Percentiles rank a stretch among this genome's conserved stretches.
These are phyloP conservation scores for Nomada lathburiana DNA, from an alignment of 2,888 invertebrate species.

Conservation along the genomic window DNA sequence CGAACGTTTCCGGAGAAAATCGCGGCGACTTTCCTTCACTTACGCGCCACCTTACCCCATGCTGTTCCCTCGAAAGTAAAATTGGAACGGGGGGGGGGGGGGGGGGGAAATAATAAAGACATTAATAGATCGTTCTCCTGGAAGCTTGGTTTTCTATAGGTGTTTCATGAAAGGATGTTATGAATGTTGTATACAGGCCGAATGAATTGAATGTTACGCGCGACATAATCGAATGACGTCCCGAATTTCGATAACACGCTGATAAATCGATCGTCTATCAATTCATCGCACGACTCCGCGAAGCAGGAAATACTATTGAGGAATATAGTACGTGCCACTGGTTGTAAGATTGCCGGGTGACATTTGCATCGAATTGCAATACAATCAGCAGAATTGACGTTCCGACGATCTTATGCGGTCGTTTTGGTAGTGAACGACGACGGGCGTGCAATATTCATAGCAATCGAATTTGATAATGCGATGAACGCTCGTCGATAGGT, in stretches of 20 bases:
- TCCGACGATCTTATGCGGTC: conserved; percentile 25
- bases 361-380: conserved; percentile 59
- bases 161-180: too few species aligned
- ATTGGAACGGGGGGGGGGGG: neutral
- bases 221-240: conserved; percentile 23
- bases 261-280: conserved; percentile 28
- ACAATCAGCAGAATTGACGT: conserved; percentile 53
- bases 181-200: too few species aligned
- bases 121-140: too few species aligned
- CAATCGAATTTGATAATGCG: conserved; percentile 48
- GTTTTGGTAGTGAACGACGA: conserved; percentile 50
- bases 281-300: conserved; percentile 44
- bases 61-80: neutral
- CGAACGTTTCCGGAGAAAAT: neutral
- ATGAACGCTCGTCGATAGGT: conserved; percentile 24
- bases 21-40: neutral
- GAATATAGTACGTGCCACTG: conserved; percentile 47
- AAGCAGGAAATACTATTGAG: conserved; percentile 45
- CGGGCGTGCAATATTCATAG: conserved; percentile 35
- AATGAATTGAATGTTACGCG: too few species aligned
- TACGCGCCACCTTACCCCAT: neutral
- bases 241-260: conserved; percentile 26
- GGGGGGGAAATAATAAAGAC: too few species aligned
- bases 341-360: conserved; percentile 35
- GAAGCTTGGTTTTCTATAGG: too few species aligned